A percentile compares a stretch with the other conserved stretches of the same genome.
Evolutionary conservation across 2,888 invertebrate species (phyloP).

Genomic region (Tenthredo scrophulariae): DNA sequence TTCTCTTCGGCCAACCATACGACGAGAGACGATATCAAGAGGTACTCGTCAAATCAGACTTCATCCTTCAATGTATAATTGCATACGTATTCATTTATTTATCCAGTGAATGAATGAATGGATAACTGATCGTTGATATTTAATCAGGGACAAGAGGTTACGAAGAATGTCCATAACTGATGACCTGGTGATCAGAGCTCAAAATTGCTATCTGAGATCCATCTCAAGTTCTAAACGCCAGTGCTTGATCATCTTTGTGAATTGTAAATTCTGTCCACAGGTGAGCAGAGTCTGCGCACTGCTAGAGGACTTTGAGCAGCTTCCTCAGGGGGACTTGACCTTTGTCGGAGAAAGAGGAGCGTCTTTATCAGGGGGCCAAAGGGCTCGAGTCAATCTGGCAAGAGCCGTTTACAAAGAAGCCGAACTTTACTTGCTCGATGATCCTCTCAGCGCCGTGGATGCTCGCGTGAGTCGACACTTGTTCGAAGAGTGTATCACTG

Average conservation of each 20-base stretch:
- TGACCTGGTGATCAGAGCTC: background rate
- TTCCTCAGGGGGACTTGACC: constrained; percentile 88
- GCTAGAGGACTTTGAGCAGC: constrained; percentile 85
- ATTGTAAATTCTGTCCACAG: constrained; percentile 65
- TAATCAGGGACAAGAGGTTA: background rate
- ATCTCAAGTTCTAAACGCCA: background rate
- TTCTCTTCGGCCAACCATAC: constrained; percentile 86
- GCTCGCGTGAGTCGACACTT: constrained; percentile 87
- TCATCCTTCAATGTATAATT: too few species aligned
- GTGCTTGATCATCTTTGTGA: background rate
- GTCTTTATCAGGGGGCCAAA: constrained; percentile 91
- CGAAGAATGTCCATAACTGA: background rate
- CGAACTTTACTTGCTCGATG: constrained; percentile 90
- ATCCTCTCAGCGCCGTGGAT: constrained; percentile 91
- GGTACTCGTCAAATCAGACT: constrained; percentile 67
- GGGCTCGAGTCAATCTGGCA: constrained; percentile 89
- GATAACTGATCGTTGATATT: background rate
- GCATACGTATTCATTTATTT: too few species aligned
- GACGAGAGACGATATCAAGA: constrained; percentile 83
- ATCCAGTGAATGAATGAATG: background rate
- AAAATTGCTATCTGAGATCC: background rate
- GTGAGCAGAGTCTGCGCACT: constrained; percentile 85
- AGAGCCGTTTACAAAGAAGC: constrained; percentile 88
- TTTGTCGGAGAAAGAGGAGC: constrained; percentile 91
- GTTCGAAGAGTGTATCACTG: constrained; percentile 87